phyloP scores from a whole-genome alignment of 2,888 invertebrate genomes.

The Adineta ricciae region DNA sequence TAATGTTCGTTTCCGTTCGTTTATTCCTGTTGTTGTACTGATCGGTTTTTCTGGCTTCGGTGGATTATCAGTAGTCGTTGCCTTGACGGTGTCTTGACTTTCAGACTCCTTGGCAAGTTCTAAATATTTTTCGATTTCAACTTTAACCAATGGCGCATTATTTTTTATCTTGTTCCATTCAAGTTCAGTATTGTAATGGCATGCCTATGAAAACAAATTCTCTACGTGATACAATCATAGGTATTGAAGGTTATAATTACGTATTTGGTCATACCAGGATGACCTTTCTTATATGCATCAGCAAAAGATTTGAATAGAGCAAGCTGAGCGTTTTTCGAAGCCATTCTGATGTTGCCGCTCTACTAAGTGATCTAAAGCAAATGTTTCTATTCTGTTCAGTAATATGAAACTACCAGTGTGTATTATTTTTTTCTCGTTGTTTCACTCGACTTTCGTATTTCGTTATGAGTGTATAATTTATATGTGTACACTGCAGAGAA shows the following conservation, averaged over 20 bases:
- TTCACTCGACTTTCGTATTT: not conserved
- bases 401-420: no score
- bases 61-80: not conserved
- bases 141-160: not conserved
- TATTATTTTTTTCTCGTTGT: no score
- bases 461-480: not conserved
- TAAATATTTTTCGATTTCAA: not conserved
- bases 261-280: not conserved
- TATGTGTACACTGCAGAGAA: not conserved
- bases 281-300: not conserved
- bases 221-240: no score
- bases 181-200: not conserved
- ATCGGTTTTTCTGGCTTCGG: not conserved
- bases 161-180: not conserved
- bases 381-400: not conserved
- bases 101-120: not conserved
- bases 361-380: not conserved
- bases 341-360: not conserved
- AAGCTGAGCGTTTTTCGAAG: not conserved
- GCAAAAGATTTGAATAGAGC: not conserved
- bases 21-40: not conserved
- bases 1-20: not conserved
- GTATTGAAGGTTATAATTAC: not conserved
- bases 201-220: not conserved
- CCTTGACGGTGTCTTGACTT: not conserved